Base-by-base conservation (phyloP, 2,113 vertebrate genomes). In the Nothobranchius furzeri region DNA sequence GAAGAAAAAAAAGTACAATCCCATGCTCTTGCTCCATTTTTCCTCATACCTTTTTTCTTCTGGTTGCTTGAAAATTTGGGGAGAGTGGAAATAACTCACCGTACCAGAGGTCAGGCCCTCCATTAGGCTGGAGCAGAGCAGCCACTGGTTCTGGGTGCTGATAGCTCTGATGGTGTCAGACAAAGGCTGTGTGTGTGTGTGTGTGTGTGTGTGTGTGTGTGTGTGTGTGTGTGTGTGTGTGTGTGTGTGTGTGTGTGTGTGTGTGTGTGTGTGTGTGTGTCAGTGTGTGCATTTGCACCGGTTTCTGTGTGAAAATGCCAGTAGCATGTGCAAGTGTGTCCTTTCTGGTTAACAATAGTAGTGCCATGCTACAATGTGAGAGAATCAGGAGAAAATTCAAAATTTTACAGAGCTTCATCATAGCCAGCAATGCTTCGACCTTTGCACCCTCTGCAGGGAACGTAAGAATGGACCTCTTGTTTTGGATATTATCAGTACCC, bases 81-180 rank as follows among this genome's bases (percentile, higher is more conserved):
- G 79, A 77, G 62, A 78, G 79, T 83, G 79, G 84, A 90, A 89
- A 90, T 88, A 90, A 87, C 79, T 81, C 76, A 68, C 75, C 79
- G 72, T 80, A 78, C 81, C 55, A 53, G 77, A 88, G 89, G 90
- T 91, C 88, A 90, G 81, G 86, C 79, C 88, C 89, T 89, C 90
- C 82, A 91, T 92, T 92, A 92, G 70, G 61, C 69, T 73, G 70
- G 63, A 85, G 85, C 72, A 66, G 75, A 88, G 84, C 84, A 74
- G 80, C 83, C 70, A 75, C 63, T 54, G 53, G 75, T 82, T 87
- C 84, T 78, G 74, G 79, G 83, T 80, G 73, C 88, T 84, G 84
- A 88, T 88, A 77, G 65, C 56, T 64, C 58, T 60, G 73, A 49
- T 43, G 51, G 74, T 82, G 70, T 67, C 50, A 36, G 69, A 63